Evolutionary conservation across 2,888 invertebrate species (phyloP).

Genomic region (Drosophila rellima): DNA sequence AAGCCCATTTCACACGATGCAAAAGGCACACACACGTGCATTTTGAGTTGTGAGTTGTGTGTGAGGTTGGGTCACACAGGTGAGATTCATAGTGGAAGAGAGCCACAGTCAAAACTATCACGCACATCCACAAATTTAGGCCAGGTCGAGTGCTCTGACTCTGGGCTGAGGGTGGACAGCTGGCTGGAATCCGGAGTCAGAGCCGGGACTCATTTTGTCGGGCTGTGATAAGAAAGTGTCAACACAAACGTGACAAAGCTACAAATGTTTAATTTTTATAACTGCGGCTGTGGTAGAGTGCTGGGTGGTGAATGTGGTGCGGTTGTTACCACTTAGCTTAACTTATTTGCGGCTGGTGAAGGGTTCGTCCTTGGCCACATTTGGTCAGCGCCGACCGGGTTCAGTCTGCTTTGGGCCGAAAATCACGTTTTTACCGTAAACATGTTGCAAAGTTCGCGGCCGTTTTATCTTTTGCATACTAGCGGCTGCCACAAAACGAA

Average conservation of each 20-base stretch:
- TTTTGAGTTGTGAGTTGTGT: slow-evolving; percentile 37
- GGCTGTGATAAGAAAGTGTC: slow-evolving; percentile 81
- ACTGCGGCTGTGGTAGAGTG: slow-evolving; percentile 36
- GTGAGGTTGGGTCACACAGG: slow-evolving; percentile 68
- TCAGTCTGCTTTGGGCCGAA: slow-evolving; percentile 67
- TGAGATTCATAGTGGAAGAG: slow-evolving; percentile 36
- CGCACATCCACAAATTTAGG: slow-evolving; percentile 78
- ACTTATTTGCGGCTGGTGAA: slow-evolving; percentile 78
- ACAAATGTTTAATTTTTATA: slow-evolving; percentile 82
- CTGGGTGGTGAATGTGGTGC: slow-evolving; percentile 13
- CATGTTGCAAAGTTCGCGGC: slow-evolving; percentile 80
- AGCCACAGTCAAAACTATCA: slow-evolving; percentile 74
- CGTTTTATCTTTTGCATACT: slow-evolving; percentile 72
- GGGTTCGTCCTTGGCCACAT: slow-evolving; percentile 74
- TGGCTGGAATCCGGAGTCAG: slow-evolving; percentile 25
- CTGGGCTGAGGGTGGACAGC: slow-evolving; percentile 9
- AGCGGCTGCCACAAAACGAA: slow-evolving; percentile 47
- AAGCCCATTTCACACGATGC: slow-evolving; percentile 1
- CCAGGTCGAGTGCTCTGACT: slow-evolving; percentile 51
- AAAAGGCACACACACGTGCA: slow-evolving; percentile 29
- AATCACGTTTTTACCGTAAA: slow-evolving; percentile 82
- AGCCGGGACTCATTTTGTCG: slow-evolving; percentile 54
- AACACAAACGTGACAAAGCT: slow-evolving; percentile 82
- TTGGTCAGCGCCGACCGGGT: slow-evolving; percentile 60
- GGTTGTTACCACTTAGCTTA: slow-evolving; percentile 57